Evolutionary conservation across 2,888 invertebrate genomes (phyloP), one percentile per base, ranked within the genome.

Genomic region (Platycheirus albimanus): DNA sequence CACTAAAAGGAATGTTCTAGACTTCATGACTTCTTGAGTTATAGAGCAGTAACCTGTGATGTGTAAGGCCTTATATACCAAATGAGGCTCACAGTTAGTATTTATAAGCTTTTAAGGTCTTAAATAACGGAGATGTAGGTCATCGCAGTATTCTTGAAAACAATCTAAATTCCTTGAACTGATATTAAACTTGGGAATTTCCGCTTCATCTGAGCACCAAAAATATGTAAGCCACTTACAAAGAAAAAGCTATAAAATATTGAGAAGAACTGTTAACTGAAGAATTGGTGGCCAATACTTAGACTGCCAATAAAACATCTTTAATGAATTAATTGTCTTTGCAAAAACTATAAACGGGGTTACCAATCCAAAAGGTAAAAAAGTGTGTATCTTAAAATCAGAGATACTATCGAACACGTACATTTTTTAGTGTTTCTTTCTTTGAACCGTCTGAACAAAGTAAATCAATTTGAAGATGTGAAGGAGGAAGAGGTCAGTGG

Each of bases 21-120:
- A 13, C 38, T 41, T 38, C 56, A 56, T 56, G 20, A 38, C 24
- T 56, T 7, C 5, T 11, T 56, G n/a, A 19, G 2, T 41, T 41
- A 38, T 17, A n/a, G 33, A 36, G n/a, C 3, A 19, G 4, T 2
- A 51, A 1, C 8, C 28, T 11, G 8, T 1, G 28, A 4, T 30
- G 10, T 1, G 10, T 15, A 15, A 3, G 28, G 4, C 28, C 8
- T 51, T 51, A 13, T 51, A 51, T 51, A 51, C 24, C 5, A 24
- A 24, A 24, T 24, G 5, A 24, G 24, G 5, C 5, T 24, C 3
- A 24, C 24, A 3, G 5, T 24, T 24, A 4, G 24, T 4, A 4
- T 24, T 24, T 24, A 24, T 24, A 24, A 24, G 24, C 11, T n/a
- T 7, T 49, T n/a, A n/a, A n/a, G n/a, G n/a, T n/a, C n/a, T n/a